Percentiles rank a stretch among this genome's conserved stretches.
phyloP scores from a whole-genome alignment of 2,797 vertebrate species.

The Lateolabrax maculatus region DNA sequence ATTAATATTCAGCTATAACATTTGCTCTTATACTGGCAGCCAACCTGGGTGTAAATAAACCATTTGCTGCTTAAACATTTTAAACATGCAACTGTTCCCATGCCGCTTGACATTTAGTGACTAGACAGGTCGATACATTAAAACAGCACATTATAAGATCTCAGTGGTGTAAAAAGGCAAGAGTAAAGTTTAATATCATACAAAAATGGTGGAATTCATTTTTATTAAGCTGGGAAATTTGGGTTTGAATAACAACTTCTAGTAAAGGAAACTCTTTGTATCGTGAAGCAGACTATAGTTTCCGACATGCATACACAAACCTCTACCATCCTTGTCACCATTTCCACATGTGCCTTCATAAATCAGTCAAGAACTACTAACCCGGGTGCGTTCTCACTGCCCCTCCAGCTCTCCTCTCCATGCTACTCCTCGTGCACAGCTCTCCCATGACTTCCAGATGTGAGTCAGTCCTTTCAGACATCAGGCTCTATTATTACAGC shows the following conservation, averaged over 20 bases:
- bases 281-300: neutral
- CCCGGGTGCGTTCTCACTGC: conserved; percentile 37
- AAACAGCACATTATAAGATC: conserved; percentile 61
- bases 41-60: conserved; percentile 72
- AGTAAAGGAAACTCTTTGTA: conserved; percentile 9
- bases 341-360: conserved; percentile 59
- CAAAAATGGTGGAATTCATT: conserved; percentile 24
- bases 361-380: conserved; percentile 59
- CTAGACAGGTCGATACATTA: conserved; percentile 61
- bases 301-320: conserved; percentile 14
- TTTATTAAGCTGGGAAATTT: conserved; percentile 11
- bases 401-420: conserved; percentile 25
- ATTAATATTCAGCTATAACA: conserved; percentile 79
- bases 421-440: conserved; percentile 10
- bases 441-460: conserved; percentile 63
- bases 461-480: conserved; percentile 35
- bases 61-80: conserved; percentile 75
- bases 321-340: conserved; percentile 36
- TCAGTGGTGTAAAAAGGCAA: conserved; percentile 3
- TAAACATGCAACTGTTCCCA: conserved; percentile 70
- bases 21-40: conserved; percentile 65
- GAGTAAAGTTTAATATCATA: conserved; percentile 31
- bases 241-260: conserved; percentile 10
- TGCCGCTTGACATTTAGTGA: conserved; percentile 75
- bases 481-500: conserved; percentile 41